A percentile compares a stretch with the other conserved stretches of the same genome.
These are phyloP conservation scores for Diachasmimorpha longicaudata DNA, from an alignment of 1,140 invertebrate species.

Conservation along the genomic window DNA sequence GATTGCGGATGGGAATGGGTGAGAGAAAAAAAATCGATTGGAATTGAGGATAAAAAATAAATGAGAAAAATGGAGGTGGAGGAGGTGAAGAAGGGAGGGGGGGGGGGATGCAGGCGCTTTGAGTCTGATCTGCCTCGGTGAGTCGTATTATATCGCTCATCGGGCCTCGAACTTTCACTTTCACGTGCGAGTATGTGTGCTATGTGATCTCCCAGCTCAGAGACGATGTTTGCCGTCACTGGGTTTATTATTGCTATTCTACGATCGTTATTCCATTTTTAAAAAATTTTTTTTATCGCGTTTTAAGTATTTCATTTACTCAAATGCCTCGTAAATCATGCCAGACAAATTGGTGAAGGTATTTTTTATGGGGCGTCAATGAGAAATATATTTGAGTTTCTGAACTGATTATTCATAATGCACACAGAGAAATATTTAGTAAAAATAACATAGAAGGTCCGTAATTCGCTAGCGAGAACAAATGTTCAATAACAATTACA, in stretches of 20 bases:
- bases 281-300: background rate
- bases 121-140: background rate
- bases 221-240: background rate
- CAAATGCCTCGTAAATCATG: background rate
- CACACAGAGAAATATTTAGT: too few species aligned
- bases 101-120: background rate
- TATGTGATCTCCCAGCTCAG: background rate
- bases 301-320: background rate
- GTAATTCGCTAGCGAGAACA: too few species aligned
- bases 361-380: background rate
- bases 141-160: slow-evolving; percentile 23
- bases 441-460: too few species aligned
- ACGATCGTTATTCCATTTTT: background rate
- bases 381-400: too few species aligned
- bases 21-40: background rate
- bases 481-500: too few species aligned
- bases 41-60: background rate
- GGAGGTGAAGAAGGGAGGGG: background rate
- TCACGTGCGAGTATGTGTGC: slow-evolving; percentile 2
- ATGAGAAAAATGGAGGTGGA: background rate
- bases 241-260: background rate
- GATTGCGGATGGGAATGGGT: background rate
- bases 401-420: too few species aligned
- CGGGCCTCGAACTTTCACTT: slow-evolving; percentile 29
- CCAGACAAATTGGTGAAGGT: background rate